phyloP scores from a whole-genome alignment of 2,888 invertebrate species.

The Acleris holmiana region DNA sequence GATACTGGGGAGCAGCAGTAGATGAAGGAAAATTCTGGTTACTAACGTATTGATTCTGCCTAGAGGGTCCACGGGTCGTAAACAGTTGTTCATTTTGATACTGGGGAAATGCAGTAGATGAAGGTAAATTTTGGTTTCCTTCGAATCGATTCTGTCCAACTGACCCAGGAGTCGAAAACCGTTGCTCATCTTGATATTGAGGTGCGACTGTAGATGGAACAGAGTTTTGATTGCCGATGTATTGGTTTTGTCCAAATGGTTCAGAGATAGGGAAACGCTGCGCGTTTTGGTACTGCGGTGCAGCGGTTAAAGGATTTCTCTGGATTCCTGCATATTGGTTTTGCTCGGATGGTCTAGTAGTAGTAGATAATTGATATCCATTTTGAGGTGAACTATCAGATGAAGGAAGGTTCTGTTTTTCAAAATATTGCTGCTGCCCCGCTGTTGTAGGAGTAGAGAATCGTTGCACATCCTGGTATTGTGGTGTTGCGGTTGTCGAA shows the following conservation, averaged over 20 bases:
- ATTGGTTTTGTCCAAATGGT: not conserved
- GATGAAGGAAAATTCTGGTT: conserved; percentile 2
- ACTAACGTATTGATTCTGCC: not conserved
- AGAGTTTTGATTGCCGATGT: not conserved
- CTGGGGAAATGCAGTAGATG: conserved; percentile 12
- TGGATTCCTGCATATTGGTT: too few relatives aligned
- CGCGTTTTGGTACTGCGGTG: conserved; percentile 1
- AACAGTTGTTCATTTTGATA: conserved; percentile 13
- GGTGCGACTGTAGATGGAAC: conserved; percentile 10
- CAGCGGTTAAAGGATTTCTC: too few relatives aligned
- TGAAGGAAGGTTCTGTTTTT: conserved; percentile 1
- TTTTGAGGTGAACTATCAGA: too few relatives aligned
- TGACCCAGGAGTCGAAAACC: conserved; percentile 5
- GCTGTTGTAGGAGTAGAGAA: too few relatives aligned
- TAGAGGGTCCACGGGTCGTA: not conserved
- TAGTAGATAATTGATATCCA: too few relatives aligned
- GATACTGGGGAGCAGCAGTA: conserved; percentile 13
- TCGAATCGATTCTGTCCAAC: not conserved
- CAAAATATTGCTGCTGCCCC: too few relatives aligned
- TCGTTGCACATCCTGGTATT: too few relatives aligned
- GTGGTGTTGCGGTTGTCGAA: too few relatives aligned
- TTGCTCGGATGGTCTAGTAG: too few relatives aligned
- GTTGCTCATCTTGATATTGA: conserved; percentile 14
- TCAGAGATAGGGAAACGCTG: conserved; percentile 4
- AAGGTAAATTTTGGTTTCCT: not conserved